phyloP scores from a whole-genome alignment of 2,888 invertebrate genomes.

The Poecilus cupreus region DNA sequence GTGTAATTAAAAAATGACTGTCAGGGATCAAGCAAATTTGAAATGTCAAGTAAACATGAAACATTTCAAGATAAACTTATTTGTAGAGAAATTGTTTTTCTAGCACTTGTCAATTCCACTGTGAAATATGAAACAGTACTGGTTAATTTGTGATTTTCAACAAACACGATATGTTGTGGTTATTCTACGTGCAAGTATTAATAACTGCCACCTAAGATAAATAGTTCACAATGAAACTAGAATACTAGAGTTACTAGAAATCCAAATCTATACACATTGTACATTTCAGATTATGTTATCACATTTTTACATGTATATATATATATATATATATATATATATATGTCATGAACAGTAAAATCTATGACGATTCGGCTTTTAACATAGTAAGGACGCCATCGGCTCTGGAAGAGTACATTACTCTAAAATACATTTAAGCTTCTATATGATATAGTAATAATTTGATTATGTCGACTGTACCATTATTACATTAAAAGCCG shows the following conservation, averaged over 20 bases:
- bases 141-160: neutral
- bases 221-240: neutral
- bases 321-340: neutral
- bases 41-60: no score
- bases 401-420: neutral
- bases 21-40: neutral
- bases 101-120: neutral
- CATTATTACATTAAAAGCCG: constrained; percentile 29
- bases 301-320: constrained; percentile 30
- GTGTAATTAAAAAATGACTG: no score
- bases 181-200: neutral
- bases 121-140: constrained; percentile 2
- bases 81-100: neutral
- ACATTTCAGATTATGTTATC: constrained; percentile 29
- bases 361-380: neutral
- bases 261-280: constrained; percentile 28
- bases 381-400: neutral
- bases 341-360: neutral
- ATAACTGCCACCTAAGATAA: no score
- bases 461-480: neutral
- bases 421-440: neutral
- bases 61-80: neutral
- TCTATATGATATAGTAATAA: neutral
- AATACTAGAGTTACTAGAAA: neutral
- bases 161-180: constrained; percentile 7